Percentiles rank a stretch among this genome's conserved stretches.
Evolutionary conservation across 2,113 vertebrate species (phyloP).

Genomic region (Platichthys stellatus): DNA sequence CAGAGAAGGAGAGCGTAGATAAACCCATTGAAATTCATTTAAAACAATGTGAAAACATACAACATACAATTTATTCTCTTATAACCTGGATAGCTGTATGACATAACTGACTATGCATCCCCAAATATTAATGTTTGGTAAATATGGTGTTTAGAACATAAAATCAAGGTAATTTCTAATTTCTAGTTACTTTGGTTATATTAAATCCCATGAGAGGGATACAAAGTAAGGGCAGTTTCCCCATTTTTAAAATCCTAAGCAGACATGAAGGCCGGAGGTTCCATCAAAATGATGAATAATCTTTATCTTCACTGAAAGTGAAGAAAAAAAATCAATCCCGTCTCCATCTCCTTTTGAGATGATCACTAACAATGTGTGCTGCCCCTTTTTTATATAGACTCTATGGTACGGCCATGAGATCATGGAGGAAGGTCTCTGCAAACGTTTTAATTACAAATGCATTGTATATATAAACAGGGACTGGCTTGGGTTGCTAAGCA

Average conservation of each 20-base stretch:
- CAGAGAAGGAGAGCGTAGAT: too few relatives aligned
- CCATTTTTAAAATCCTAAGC: neutral
- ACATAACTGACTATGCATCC: slow-evolving; percentile 75
- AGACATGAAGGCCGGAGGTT: neutral
- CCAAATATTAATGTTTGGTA: slow-evolving; percentile 64
- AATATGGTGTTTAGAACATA: slow-evolving; percentile 41
- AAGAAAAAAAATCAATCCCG: slow-evolving; percentile 13
- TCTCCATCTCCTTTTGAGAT: neutral
- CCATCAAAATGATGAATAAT: too few relatives aligned
- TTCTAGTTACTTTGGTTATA: neutral
- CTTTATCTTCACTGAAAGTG: neutral
- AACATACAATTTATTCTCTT: slow-evolving; percentile 4
- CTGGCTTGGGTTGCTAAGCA: slow-evolving; percentile 77
- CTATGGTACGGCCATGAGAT: neutral
- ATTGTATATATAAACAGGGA: slow-evolving; percentile 51
- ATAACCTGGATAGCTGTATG: slow-evolving; percentile 79
- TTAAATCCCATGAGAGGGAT: neutral
- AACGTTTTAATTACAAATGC: slow-evolving; percentile 63
- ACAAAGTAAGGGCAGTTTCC: neutral
- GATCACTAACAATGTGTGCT: slow-evolving; percentile 14
- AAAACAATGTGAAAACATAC: neutral
- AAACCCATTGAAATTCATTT: neutral
- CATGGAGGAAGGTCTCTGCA: slow-evolving; percentile 11
- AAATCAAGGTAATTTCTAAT: neutral
- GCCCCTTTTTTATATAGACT: neutral